phyloP scores from a whole-genome alignment of 2,797 vertebrate genomes.

The Discoglossus pictus region DNA sequence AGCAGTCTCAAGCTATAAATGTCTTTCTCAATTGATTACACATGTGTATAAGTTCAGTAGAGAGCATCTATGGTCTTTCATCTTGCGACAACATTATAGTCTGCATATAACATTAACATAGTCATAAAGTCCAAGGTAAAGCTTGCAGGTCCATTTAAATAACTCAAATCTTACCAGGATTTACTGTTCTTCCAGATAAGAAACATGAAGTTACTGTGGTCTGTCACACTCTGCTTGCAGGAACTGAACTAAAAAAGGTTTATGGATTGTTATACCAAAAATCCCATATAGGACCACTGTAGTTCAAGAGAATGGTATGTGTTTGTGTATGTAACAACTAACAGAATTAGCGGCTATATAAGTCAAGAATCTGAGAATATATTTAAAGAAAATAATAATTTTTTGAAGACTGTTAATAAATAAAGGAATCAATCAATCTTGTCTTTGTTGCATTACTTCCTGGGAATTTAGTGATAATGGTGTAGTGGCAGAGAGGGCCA shows the following conservation, averaged over 20 bases:
- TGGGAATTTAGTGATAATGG: no score
- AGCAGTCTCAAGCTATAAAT: constrained; percentile 55
- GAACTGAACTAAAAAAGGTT: not conserved
- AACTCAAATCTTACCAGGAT: constrained; percentile 35
- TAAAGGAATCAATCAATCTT: no score
- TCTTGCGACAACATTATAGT: constrained; percentile 35
- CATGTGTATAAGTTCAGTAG: constrained; percentile 19
- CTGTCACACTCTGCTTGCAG: not conserved
- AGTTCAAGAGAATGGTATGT: no score
- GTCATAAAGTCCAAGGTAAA: constrained; percentile 31
- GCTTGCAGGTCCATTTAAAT: constrained; percentile 44
- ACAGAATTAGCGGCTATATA: no score
- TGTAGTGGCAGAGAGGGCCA: no score
- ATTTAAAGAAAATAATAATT: no score
- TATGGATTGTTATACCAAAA: constrained; percentile 1
- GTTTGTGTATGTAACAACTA: no score
- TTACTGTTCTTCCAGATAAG: constrained; percentile 7
- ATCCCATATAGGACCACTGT: no score
- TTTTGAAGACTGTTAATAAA: no score
- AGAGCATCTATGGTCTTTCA: constrained; percentile 21
- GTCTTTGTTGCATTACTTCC: no score
- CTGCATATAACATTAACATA: constrained; percentile 15
- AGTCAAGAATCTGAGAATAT: no score
- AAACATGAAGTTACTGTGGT: not conserved
- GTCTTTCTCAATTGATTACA: constrained; percentile 54